A percentile compares a stretch with the other conserved stretches of the same genome.
These are phyloP conservation scores for Escarpia spicata DNA, from an alignment of 2,888 invertebrate species.

Conservation along the genomic window DNA sequence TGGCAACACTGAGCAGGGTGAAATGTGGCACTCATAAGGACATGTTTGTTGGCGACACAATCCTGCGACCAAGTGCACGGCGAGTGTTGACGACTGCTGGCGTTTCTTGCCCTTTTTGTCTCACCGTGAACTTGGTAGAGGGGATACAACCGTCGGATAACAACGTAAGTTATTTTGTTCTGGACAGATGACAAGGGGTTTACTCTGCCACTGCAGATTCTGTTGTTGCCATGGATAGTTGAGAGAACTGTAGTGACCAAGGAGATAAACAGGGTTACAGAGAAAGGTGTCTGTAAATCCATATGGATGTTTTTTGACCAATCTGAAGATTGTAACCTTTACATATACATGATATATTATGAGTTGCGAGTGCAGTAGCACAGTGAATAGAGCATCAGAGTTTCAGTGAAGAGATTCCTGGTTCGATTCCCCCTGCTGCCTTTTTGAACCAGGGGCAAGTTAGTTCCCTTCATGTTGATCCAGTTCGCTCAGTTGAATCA, in stretches of 20 bases:
- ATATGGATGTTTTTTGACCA: no score
- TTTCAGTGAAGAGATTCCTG: no score
- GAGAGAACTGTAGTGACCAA: background rate
- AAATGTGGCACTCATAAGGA: slow-evolving; percentile 6
- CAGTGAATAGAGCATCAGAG: no score
- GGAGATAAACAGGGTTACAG: background rate
- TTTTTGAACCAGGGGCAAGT: no score
- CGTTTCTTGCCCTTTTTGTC: slow-evolving; percentile 14
- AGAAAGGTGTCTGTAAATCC: no score
- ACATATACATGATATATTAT: no score
- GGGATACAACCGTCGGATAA: background rate
- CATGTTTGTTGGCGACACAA: background rate
- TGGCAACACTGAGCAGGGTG: background rate
- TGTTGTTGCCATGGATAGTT: background rate
- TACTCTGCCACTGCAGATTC: background rate
- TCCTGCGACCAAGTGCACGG: background rate
- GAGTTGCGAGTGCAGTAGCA: no score
- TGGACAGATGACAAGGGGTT: background rate
- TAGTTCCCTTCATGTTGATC: no score
- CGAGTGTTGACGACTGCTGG: background rate
- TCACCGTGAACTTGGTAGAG: background rate
- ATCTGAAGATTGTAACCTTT: no score
- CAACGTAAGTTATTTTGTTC: background rate
- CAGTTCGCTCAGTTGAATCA: no score
- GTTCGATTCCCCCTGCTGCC: no score